Evolutionary conservation across 2,113 vertebrate genomes (phyloP).

Genomic region (Apodemus speciosus): DNA sequence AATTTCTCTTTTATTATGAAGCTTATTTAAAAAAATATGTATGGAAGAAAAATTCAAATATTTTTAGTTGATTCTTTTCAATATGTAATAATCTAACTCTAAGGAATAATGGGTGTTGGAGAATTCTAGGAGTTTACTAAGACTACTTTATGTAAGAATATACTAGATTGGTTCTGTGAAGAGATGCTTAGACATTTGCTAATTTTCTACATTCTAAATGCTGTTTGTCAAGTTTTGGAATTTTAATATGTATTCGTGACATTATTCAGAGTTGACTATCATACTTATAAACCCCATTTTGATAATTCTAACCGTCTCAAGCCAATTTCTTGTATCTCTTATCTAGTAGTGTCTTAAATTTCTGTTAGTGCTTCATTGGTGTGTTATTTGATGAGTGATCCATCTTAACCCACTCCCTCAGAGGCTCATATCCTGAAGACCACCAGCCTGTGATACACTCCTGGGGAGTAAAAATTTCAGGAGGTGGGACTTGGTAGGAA

Average conservation of each 20-base stretch:
- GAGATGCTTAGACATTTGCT: background rate
- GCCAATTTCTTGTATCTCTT: background rate
- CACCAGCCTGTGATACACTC: background rate
- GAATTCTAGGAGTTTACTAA: background rate
- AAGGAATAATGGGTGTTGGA: background rate
- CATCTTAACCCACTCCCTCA: background rate
- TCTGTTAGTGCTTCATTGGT: background rate
- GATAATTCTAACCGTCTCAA: too few species aligned
- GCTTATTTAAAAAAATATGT: background rate
- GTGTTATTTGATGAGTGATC: slow-evolving; percentile 26
- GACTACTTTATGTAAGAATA: background rate
- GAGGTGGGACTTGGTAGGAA: background rate
- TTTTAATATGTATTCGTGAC: slow-evolving; percentile 35
- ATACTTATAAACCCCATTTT: background rate
- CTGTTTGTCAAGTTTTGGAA: background rate
- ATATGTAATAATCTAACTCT: background rate
- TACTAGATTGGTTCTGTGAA: background rate
- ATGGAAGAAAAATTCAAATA: slow-evolving; percentile 34
- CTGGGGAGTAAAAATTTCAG: background rate
- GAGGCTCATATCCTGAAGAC: background rate
- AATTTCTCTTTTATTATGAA: background rate
- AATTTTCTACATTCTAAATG: background rate
- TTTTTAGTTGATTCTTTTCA: background rate
- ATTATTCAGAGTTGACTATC: background rate
- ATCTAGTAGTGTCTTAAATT: background rate